Base-by-base conservation (phyloP, 64 coral and sea anemone genomes). In the Stylophora pistillata region DNA sequence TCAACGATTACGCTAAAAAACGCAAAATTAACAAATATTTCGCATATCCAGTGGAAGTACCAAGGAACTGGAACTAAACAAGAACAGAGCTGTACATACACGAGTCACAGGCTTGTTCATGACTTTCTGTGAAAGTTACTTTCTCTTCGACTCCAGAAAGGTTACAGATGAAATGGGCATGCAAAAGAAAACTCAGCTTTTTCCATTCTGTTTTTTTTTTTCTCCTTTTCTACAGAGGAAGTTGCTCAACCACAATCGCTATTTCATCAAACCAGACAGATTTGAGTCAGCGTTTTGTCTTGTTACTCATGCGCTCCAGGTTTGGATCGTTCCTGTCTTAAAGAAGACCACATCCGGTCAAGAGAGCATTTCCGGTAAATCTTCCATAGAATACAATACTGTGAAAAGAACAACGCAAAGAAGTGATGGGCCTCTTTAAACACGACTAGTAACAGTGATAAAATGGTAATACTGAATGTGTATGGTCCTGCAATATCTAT, bases 271-370 rank as follows among this genome's bases (percentile, higher is more conserved):
- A 5, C 25, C n/a, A 16, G 30, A 23, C 57, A 4, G 10, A 53
- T 41, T 20, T 54, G 20, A 47, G 58, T 84, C 80, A 84, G 80
- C 80, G 62, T 69, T 84, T 84, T 69, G 18, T 25, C 13, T 53
- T 20, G 2, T 69, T 1, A 10, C 47, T 9, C 62, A 84, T 84
- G 80, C 80, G 80, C 79, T 34, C 66, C 20, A 32, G 59, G 30
- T 34, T 13, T 12, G 1, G 20, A n/a, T n/a, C 1, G 37, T 47
- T 47, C 37, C 7, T 47, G 0, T 47, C 3, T 47, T 47, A 47
- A 47, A 47, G 37, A 47, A 47, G 7, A 47, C 37, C 37, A 47
- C 32, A 65, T 66, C 79, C 79, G 79, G 27, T 65, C 23, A 20
- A 65, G 18, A 68, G 9, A 26, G 6, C 27, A 26, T 18, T 28